Base-by-base conservation (phyloP, 2,797 vertebrate species). In the Neomorphus geoffroyi region DNA sequence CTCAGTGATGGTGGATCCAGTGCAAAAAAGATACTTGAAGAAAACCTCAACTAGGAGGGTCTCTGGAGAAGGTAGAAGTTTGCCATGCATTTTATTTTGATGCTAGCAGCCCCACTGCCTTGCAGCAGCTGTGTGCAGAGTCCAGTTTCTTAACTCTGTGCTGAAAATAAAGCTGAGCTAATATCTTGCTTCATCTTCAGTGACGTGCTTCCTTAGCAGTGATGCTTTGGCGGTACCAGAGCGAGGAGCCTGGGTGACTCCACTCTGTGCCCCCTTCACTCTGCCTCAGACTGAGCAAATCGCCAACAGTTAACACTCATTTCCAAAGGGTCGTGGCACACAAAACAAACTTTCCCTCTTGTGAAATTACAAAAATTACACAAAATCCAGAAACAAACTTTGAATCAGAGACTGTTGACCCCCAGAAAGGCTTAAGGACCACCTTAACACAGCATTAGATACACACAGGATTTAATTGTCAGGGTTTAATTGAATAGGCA, bases 191-290 rank as follows among this genome's bases (percentile, higher is more conserved):
- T 57, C 23, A 1, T 45, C n/a, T 74, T 51, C 71, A 48, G 33
- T 7, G 35, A 64, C 0, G 2, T n/a, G 11, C 28, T 62, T 37
- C 51, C 28, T 66, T 10, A n/a, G 30, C 35, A 26, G 58, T 21
- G 84, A 73, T 70, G 86, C 78, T 48, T 60, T 58, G 56, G 39
- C 28, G 39, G 46, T 71, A 35, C 41, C 35, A 39, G 35, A 33
- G 50, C 26, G 28, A n/a, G 28, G 0, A 0, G 18, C 53, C 33
- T 60, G 67, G 54, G 3, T 45, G 71, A 37, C 19, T 26, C 33
- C 12, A 3, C 18, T 17, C 28, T 9, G 21, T 54, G 16, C 27
- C 27, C 35, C 71, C 27, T 30, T 45, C 3, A 1, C 7, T 65
- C 56, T 67, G 61, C 43, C 46, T n/a, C 56, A 62, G 90, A 54